Evolutionary conservation across 2,113 vertebrate genomes (phyloP).

Genomic region (Hemiscyllium ocellatum): DNA sequence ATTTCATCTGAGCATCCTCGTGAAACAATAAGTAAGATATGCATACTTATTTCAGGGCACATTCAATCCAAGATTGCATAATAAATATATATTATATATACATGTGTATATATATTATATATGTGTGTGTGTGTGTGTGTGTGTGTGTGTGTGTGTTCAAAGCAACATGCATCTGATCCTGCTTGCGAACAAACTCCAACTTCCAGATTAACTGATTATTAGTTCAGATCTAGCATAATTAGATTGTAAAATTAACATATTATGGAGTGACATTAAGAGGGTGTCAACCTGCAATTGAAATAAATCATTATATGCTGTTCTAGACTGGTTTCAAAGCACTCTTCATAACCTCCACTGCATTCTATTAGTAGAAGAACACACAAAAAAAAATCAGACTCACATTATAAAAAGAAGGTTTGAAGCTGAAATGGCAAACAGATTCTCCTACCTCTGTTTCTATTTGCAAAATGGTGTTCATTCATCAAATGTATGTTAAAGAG

Average conservation of each 20-base stretch:
- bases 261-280: not conserved
- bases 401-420: not conserved
- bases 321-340: not conserved
- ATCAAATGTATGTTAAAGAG: not conserved
- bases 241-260: not conserved
- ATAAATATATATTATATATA: too few species aligned
- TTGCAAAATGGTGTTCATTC: not conserved
- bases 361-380: not conserved
- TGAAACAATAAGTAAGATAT: not conserved
- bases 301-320: not conserved
- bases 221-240: not conserved
- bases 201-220: not conserved
- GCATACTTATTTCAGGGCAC: not conserved
- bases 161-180: not conserved
- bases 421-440: not conserved
- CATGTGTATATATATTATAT: too few species aligned
- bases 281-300: not conserved
- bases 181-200: not conserved
- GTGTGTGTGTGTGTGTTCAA: too few species aligned
- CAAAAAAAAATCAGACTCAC: not conserved
- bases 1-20: not conserved
- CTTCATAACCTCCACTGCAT: not conserved
- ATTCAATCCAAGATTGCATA: not conserved
- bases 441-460: not conserved
- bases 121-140: too few species aligned